Evolutionary conservation across 1,140 invertebrate species (phyloP), one percentile per base, ranked within the genome.

Genomic region (Sycophaga agraensis): DNA sequence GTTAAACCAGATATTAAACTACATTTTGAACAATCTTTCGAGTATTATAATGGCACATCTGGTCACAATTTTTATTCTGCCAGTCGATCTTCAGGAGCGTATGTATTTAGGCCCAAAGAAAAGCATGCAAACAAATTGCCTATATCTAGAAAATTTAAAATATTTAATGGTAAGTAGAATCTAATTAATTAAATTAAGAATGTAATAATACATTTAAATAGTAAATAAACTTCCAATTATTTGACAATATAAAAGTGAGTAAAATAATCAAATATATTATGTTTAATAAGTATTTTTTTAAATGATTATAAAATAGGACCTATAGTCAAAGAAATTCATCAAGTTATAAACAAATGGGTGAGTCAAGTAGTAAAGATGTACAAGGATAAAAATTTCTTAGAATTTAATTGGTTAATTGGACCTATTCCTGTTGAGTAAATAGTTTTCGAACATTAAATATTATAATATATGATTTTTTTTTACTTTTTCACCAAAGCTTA

Each of bases 351-450:
- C 46, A 82, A 89, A 9, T 98, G 91, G 90, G 80, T 92, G 0
- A 91, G 86, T 21, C 91, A 97, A 82, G 85, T 91, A 1, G 83
- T 96, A 24, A 78, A 94, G 53, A 67, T 96, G 0, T 93, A 93
- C 64, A 82, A 85, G 0, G 79, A 76, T 4, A 82, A 86, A 40
- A 83, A 87, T 55, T 82, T 84, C 40, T 81, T 93, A 0, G 94
- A 98, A 77, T 87, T 97, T 54, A 89, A 97, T 70, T 99, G 94
- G 93, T 80, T 96, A 0, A 84, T 98, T 63, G 97, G 96, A 24
- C 94, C 96, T 0, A 93, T 99, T 65, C 94, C 95, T 8, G 82
- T 91, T 7, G 80, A 85, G 90, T 92, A 81, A 85, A 26, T 39
- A 40, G 8, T 40, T 39, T 11, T 16, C n/a, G 9, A 16, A 4